These are phyloP conservation scores for Pica pica DNA, from an alignment of 2,113 vertebrate species.

Conservation along the genomic window DNA sequence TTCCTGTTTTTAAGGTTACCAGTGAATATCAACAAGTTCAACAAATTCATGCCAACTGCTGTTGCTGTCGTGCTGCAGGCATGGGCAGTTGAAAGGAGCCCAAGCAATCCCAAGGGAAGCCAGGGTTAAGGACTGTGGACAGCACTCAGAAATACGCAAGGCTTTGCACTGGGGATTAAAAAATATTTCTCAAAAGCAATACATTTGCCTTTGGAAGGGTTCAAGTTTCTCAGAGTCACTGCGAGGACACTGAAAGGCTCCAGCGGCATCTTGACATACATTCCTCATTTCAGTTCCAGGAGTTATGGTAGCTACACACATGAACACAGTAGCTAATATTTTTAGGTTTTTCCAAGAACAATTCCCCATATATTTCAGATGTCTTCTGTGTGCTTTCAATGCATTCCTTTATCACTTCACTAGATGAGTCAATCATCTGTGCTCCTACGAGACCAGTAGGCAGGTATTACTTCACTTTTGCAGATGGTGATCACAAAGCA, in stretches of 20 bases:
- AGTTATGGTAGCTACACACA: background rate
- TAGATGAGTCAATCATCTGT: background rate
- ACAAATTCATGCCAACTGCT: background rate
- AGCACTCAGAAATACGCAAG: background rate
- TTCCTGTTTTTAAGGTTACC: background rate
- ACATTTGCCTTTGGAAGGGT: background rate
- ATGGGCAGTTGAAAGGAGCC: background rate
- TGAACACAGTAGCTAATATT: background rate
- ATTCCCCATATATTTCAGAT: background rate
- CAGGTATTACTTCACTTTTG: background rate
- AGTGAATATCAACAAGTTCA: background rate
- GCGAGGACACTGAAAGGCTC: background rate
- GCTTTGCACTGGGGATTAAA: background rate
- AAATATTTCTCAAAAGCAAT: background rate
- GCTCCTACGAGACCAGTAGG: background rate
- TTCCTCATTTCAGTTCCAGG: background rate
- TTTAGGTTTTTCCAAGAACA: background rate
- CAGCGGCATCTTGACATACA: background rate
- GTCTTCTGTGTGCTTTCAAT: background rate
- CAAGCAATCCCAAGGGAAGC: background rate
- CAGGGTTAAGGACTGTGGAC: background rate
- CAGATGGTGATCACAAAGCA: accelerated
- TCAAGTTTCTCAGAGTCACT: background rate
- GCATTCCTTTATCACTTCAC: background rate
- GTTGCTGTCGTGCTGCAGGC: background rate